Evolutionary conservation across 2,797 vertebrate genomes (phyloP).

Genomic region (Spinibarbus caldwelli): DNA sequence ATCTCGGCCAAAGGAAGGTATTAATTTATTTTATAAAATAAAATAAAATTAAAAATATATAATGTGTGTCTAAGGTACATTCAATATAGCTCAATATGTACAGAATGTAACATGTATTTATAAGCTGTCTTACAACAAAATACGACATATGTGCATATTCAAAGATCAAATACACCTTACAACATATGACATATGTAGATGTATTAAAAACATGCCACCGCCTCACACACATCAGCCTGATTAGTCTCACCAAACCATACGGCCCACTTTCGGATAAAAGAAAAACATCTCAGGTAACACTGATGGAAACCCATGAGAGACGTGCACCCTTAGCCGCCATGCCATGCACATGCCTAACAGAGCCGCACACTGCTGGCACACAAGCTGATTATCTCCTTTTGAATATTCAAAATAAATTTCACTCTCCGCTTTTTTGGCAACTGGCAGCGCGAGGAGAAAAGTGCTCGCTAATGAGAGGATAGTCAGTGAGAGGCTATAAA

Average conservation of each 20-base stretch:
- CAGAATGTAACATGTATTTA: background rate
- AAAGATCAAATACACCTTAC: background rate
- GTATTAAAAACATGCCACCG: background rate
- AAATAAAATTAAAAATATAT: too few relatives aligned
- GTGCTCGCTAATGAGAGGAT: slow-evolving; percentile 76
- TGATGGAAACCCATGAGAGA: slow-evolving; percentile 15
- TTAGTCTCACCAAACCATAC: background rate
- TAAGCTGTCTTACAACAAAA: background rate
- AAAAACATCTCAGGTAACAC: slow-evolving; percentile 13
- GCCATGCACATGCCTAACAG: slow-evolving; percentile 35
- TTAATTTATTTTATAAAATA: too few relatives aligned
- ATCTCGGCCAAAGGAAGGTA: too few relatives aligned
- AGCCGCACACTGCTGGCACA: slow-evolving; percentile 50
- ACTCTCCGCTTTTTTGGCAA: slow-evolving; percentile 63
- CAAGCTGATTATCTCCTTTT: slow-evolving; percentile 55
- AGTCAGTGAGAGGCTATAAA: slow-evolving; percentile 77
- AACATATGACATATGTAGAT: background rate
- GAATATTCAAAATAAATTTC: slow-evolving; percentile 60
- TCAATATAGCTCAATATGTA: background rate
- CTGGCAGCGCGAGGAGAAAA: slow-evolving; percentile 65
- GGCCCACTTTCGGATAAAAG: background rate
- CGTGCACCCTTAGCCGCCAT: background rate
- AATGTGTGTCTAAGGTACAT: background rate
- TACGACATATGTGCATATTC: background rate
- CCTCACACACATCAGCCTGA: background rate